Conservation (phyloP, 2,113 vertebrate genomes). For the Willisornis vidua region DNA sequence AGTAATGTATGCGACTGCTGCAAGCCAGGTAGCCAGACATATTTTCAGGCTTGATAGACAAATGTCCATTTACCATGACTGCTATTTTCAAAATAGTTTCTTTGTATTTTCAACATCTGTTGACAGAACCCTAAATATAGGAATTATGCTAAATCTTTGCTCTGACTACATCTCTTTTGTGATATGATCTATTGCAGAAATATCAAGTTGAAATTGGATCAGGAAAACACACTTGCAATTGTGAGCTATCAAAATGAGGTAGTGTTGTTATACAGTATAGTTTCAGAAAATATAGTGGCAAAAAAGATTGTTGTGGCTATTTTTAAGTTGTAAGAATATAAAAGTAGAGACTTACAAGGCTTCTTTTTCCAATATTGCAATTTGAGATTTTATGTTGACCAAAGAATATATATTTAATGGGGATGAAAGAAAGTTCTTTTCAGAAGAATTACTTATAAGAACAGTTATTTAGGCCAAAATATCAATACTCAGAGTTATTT, state of each 20-base stretch:
- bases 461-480: slow-evolving; percentile 19
- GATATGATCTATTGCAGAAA: slow-evolving; percentile 61
- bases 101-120: slow-evolving; percentile 54
- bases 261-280: slow-evolving; percentile 62
- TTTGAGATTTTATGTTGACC: slow-evolving; percentile 38
- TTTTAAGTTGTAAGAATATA: slow-evolving; percentile 42
- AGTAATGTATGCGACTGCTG: not conserved
- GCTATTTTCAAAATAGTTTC: slow-evolving; percentile 23
- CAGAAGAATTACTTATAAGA: slow-evolving; percentile 15
- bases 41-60: slow-evolving; percentile 25
- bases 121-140: slow-evolving; percentile 37
- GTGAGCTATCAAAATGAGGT: slow-evolving; percentile 62
- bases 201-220: slow-evolving; percentile 67
- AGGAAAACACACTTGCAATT: slow-evolving; percentile 66
- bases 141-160: slow-evolving; percentile 63
- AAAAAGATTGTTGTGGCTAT: slow-evolving; percentile 53
- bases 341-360: not conserved
- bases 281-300: slow-evolving; percentile 63
- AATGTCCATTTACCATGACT: not conserved
- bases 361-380: slow-evolving; percentile 34
- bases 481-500: slow-evolving; percentile 35
- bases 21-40: not conserved
- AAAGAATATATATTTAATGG: slow-evolving; percentile 30
- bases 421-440: not conserved
- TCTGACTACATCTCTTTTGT: slow-evolving; percentile 42